Base-by-base conservation (phyloP, 2,888 invertebrate genomes). In the Orthosia cruda region DNA sequence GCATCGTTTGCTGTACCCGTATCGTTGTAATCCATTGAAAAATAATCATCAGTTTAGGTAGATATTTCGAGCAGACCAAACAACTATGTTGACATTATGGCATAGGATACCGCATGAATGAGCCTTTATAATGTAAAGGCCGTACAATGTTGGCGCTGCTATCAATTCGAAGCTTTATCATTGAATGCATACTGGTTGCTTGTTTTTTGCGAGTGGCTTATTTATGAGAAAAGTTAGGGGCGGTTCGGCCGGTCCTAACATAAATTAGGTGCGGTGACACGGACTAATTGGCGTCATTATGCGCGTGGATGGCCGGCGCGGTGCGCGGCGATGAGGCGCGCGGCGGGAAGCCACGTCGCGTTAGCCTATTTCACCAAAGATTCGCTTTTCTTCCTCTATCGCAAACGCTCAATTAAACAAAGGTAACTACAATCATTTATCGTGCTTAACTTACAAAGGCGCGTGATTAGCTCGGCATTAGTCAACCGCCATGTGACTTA, bases 221-320 rank as follows among this genome's bases (percentile, higher is more conserved):
- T 93, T 93, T 93, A 94, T 92, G 93, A 89, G 93, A 88, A 92
- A 93, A 94, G 93, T 94, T 92, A 91, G 87, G 89, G 92, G 88
- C 84, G 91, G 91, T 91, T 92, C 84, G 89, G 90, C 84, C 86
- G 86, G 89, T 89, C 90, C 91, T 89, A 83, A 91, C 92, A 93
- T 94, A 93, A 94, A 94, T 94, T 93, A 94, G 89, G 91, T 88
- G 90, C 90, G 89, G 92, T 89, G 93, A 94, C 93, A 91, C 89
- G 89, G 88, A 94, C 93, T 94, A 94, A 94, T 94, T 93, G 93
- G 91, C 89, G 90, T 93, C 93, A 93, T 93, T 93, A 94, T 90
- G 87, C 84, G 85, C 87, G 90, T 88, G 89, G 91, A 91, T 89
- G 87, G 90, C 86, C 89, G 87, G 85, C 47, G 63, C 9, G 45